Evolutionary conservation across 1,140 invertebrate species (phyloP), one percentile per base, ranked within the genome.

Genomic region (Grapholita molesta): DNA sequence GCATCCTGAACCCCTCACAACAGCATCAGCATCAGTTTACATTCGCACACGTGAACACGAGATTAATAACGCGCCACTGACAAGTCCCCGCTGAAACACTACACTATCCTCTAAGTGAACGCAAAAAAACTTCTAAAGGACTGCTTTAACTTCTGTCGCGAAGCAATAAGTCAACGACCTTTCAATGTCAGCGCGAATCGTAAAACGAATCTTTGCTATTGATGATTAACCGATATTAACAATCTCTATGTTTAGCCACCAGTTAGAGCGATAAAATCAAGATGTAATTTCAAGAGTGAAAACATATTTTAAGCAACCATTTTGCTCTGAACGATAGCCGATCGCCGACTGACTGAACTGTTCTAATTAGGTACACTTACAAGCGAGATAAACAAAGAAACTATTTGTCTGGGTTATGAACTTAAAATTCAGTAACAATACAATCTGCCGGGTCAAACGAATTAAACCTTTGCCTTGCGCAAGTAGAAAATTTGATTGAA

Each of bases 131-230:
- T 66, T 52, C 74, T 73, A 79, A 79, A 83, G 82, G 79, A 82
- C 80, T 73, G 48, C 70, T 64, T 72, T 75, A 77, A 78, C 79
- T 80, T 81, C 76, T 83, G 77, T 75, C 80, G 82, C 81, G 70
- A 21, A 48, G 65, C 76, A 74, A 78, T 77, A 77, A 83, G 88
- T 88, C 83, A 88, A 87, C 75, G 84, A 89, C 77, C 88, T 83
- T 77, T 90, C 85, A 90, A 90, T 89, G 88, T 88, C 86, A 86
- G 76, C 74, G 33, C 78, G 76, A 78, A 78, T 76, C 75, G 75
- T 74, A 72, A 68, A 61, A 57, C 74, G 76, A 80, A 80, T 78
- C 75, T 75, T 74, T 77, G 70, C 69, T 70, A 74, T 68, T 70
- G 73, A 78, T 79, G 80, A 85, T 78, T 81, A 85, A 80, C 72